A percentile compares a stretch with the other conserved stretches of the same genome.
Evolutionary conservation across 2,888 invertebrate genomes (phyloP).

Genomic region (Andrena dorsata): DNA sequence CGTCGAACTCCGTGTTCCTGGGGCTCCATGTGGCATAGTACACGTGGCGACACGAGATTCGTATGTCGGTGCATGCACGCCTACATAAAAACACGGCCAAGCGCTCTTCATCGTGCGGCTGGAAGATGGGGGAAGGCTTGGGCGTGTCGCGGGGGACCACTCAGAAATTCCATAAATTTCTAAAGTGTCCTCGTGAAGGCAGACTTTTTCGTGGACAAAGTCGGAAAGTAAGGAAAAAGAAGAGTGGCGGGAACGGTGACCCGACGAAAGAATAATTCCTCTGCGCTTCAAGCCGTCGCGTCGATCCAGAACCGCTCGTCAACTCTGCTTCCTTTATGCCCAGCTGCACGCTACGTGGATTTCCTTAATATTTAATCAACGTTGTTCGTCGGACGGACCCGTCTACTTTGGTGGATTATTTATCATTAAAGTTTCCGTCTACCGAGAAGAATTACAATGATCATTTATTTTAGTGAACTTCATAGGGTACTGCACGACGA

Average conservation of each 20-base stretch:
- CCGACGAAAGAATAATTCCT: constrained; percentile 60
- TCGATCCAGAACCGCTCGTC: not conserved
- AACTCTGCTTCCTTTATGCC: not conserved
- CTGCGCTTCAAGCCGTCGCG: constrained; percentile 48
- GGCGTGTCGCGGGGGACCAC: constrained; percentile 64
- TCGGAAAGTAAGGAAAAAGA: not conserved
- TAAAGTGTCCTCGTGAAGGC: constrained; percentile 73
- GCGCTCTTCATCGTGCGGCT: constrained; percentile 50
- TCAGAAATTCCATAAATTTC: constrained; percentile 81
- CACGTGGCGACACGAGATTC: constrained; percentile 13
- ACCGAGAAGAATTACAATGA: no score
- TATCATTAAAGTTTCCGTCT: no score
- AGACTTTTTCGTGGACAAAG: constrained; percentile 62
- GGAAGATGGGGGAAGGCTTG: constrained; percentile 21
- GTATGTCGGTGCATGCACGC: constrained; percentile 11
- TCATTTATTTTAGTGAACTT: no score
- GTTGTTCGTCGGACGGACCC: no score
- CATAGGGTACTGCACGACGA: no score
- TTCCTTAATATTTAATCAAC: no score
- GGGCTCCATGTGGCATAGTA: constrained; percentile 10
- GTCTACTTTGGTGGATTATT: no score
- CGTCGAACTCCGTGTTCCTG: constrained; percentile 35
- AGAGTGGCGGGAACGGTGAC: constrained; percentile 34
- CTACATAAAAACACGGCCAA: constrained; percentile 13
- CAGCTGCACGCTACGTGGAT: not conserved